Conservation (phyloP, 2,888 invertebrate species). For the Phorcus lineatus region DNA sequence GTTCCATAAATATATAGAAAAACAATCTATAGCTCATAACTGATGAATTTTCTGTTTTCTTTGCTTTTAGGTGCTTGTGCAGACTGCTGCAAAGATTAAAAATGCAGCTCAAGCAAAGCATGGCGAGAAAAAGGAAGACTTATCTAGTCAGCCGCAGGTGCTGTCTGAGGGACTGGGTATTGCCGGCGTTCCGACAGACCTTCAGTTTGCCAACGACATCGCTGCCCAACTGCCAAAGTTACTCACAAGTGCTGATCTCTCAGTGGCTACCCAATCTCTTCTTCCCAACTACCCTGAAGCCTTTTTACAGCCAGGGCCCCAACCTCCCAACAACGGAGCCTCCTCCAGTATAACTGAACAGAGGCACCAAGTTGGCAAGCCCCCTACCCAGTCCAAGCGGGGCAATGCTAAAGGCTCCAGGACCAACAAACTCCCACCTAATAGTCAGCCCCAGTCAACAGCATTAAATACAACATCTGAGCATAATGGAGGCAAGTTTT, state of each 20-base stretch:
- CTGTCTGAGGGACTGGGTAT: neutral
- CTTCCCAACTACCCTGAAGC: constrained; percentile 31
- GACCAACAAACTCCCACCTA: constrained; percentile 28
- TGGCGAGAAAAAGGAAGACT: constrained; percentile 6
- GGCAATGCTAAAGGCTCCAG: constrained; percentile 25
- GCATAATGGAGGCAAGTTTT: constrained; percentile 39
- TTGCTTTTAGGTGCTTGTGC: constrained; percentile 4
- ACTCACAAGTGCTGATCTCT: constrained; percentile 32
- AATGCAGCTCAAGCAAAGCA: constrained; percentile 15
- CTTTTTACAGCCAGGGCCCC: constrained; percentile 22
- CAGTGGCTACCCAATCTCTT: constrained; percentile 33
- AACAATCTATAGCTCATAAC: no score
- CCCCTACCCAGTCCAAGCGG: constrained; percentile 19
- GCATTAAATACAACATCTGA: constrained; percentile 37
- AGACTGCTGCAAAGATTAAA: constrained; percentile 23
- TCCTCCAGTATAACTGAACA: constrained; percentile 20
- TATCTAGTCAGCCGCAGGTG: constrained; percentile 22
- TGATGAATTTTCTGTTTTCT: no score
- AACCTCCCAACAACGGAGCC: constrained; percentile 15
- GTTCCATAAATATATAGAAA: no score
- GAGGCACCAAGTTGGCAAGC: constrained; percentile 18
- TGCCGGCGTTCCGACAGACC: neutral
- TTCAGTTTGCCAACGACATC: constrained; percentile 30
- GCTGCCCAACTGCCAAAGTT: constrained; percentile 39
- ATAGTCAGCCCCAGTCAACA: constrained; percentile 37